phyloP scores from a whole-genome alignment of 2,888 invertebrate genomes.

The Blastobasis adustella region DNA sequence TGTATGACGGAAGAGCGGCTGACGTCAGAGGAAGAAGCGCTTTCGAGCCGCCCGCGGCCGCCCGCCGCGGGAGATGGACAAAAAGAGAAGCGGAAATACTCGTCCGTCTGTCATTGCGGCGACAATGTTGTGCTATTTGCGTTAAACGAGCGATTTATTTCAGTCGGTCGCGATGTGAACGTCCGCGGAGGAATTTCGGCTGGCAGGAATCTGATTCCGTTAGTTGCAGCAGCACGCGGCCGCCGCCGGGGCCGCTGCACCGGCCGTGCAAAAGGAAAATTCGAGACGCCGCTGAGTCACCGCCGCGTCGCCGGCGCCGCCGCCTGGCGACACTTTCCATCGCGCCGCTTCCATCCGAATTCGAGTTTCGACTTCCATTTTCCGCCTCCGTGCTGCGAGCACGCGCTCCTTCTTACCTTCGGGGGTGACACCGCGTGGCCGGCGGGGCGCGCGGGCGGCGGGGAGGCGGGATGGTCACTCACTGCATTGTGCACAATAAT shows the following conservation, averaged over 20 bases:
- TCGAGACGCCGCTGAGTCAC: conserved; percentile 28
- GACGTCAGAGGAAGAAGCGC: conserved; percentile 47
- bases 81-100: conserved; percentile 67
- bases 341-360: conserved; percentile 17
- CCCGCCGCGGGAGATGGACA: conserved; percentile 28
- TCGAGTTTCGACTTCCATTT: conserved; percentile 3
- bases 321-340: conserved; percentile 13
- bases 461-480: conserved; percentile 37
- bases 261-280: conserved; percentile 22
- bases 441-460: no score
- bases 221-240: conserved; percentile 24
- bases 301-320: conserved; percentile 13
- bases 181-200: conserved; percentile 70
- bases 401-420: conserved; percentile 47
- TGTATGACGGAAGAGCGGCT: conserved; percentile 38
- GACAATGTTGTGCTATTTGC: conserved; percentile 71
- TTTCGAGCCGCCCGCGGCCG: conserved; percentile 3
- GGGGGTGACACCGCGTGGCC: conserved; percentile 13
- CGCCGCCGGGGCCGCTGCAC: conserved; percentile 12
- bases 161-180: conserved; percentile 69
- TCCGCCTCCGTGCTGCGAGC: conserved; percentile 18
- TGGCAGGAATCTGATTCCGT: conserved; percentile 67
- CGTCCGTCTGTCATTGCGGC: conserved; percentile 64
- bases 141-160: conserved; percentile 72
- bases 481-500: conserved; percentile 59